phyloP scores from a whole-genome alignment of 2,888 invertebrate genomes.

The Aphelenchoides bicaudatus region DNA sequence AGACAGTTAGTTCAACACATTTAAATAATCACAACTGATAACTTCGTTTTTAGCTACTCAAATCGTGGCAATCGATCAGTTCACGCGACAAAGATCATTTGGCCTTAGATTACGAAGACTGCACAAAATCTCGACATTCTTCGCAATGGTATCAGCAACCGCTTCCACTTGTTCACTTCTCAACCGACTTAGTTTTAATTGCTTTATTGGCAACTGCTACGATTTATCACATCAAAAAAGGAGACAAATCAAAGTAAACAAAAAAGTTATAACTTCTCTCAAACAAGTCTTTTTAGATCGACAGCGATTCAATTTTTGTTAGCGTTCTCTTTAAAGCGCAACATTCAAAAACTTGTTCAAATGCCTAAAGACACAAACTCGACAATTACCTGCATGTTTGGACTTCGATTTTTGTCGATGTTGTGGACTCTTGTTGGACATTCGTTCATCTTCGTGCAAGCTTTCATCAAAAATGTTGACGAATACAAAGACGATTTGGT shows the following conservation, averaged over 20 bases:
- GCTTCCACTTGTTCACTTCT: constrained; percentile 53
- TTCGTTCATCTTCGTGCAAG: constrained; percentile 59
- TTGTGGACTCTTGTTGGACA: constrained; percentile 59
- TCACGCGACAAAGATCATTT: constrained; percentile 37
- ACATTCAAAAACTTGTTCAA: constrained; percentile 44
- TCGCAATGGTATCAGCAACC: constrained; percentile 53
- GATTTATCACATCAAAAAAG: constrained; percentile 50
- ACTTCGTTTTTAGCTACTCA: constrained; percentile 42
- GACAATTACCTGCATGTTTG: constrained; percentile 59
- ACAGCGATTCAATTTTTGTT: constrained; percentile 48
- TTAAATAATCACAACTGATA: too few species aligned
- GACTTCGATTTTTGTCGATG: constrained; percentile 57
- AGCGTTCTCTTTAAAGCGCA: constrained; percentile 55
- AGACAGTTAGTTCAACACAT: constrained; percentile 25
- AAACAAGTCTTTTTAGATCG: constrained; percentile 36
- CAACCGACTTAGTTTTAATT: constrained; percentile 48
- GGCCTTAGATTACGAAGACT: constrained; percentile 50
- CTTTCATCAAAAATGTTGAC: constrained; percentile 56
- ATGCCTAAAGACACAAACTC: constrained; percentile 57
- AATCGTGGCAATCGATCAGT: constrained; percentile 47
- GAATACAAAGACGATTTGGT: constrained; percentile 56
- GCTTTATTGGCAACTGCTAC: constrained; percentile 53
- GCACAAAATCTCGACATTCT: constrained; percentile 48
- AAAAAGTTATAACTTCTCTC: neutral
- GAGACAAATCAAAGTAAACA: constrained; percentile 46